These are phyloP conservation scores for Oscheius sp. DNA, from an alignment of 2,888 invertebrate species.

Conservation along the genomic window DNA sequence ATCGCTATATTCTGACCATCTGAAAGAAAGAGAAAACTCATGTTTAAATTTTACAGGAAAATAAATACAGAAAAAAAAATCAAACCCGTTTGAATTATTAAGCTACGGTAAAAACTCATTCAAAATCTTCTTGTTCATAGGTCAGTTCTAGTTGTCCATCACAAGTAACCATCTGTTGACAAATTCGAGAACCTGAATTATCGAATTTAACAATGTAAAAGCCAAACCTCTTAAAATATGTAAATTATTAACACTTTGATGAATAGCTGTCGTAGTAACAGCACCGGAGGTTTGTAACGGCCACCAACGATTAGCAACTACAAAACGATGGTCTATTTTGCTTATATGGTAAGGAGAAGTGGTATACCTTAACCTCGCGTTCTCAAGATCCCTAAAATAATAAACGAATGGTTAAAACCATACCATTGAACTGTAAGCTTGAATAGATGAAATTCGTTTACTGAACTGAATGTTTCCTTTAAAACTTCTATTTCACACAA, in stretches of 20 bases:
- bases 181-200: neutral
- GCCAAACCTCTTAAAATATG: slow-evolving; percentile 7
- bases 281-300: neutral
- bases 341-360: neutral
- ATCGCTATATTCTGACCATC: neutral
- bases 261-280: neutral
- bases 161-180: neutral
- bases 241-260: neutral
- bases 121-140: neutral
- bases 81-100: neutral
- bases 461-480: neutral
- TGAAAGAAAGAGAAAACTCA: neutral
- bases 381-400: neutral
- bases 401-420: neutral
- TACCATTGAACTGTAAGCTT: neutral
- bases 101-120: too few relatives aligned
- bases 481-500: slow-evolving; percentile 1
- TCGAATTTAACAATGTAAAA: neutral
- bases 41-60: neutral
- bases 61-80: neutral
- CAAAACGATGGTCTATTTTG: neutral
- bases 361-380: neutral
- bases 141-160: neutral
- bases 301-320: slow-evolving; percentile 13
- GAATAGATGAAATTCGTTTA: slow-evolving; percentile 15